Conservation (phyloP, 2,797 vertebrate genomes). For the Helostoma temminkii region DNA sequence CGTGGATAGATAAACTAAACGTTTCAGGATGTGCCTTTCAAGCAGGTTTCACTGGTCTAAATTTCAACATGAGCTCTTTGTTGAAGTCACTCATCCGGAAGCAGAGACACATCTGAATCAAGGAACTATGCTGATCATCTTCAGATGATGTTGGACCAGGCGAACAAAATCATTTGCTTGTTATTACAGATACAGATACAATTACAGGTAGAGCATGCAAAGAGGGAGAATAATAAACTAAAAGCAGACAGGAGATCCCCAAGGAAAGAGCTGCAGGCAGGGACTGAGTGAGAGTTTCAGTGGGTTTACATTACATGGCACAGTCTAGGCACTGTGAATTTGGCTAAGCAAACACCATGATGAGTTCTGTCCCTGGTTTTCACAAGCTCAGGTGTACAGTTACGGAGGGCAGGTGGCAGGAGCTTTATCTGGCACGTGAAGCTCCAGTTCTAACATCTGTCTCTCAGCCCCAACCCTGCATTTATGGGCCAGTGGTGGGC, state of each 20-base stretch:
- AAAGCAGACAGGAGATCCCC: constrained; percentile 61
- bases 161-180: constrained; percentile 56
- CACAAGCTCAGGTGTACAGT: constrained; percentile 21
- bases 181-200: constrained; percentile 29
- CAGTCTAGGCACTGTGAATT: constrained; percentile 27
- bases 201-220: constrained; percentile 35
- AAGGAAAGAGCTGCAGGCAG: constrained; percentile 41
- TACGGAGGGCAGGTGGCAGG: constrained; percentile 31
- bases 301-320: not conserved
- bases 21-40: constrained; percentile 39
- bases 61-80: constrained; percentile 11
- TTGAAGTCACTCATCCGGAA: constrained; percentile 3
- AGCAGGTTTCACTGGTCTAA: constrained; percentile 52
- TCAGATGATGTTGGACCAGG: constrained; percentile 45
- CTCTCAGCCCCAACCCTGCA: too few relatives aligned
- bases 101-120: constrained; percentile 25
- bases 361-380: not conserved
- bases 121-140: constrained; percentile 8
- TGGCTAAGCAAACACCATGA: constrained; percentile 46
- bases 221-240: constrained; percentile 30
- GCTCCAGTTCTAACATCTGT: too few relatives aligned
- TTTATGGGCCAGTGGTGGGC: too few relatives aligned
- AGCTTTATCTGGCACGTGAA: constrained; percentile 38
- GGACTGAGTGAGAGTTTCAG: constrained; percentile 17
- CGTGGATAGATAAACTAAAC: not conserved